Base-by-base conservation (phyloP, 53 echinoderm and acorn worm species). In the Temnopleurus reevesii region DNA sequence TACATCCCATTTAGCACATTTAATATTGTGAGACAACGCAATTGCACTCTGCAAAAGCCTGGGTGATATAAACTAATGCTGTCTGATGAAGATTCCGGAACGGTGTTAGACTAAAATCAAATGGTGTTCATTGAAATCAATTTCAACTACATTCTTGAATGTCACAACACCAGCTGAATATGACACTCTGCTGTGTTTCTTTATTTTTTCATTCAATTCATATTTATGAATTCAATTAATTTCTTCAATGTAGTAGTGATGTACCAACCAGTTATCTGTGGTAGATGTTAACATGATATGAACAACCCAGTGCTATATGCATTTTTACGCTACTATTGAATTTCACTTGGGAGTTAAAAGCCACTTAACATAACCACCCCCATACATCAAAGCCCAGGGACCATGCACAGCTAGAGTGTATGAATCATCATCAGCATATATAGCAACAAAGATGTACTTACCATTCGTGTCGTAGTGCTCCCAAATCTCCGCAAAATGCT, bases 391-490 rank as follows among this genome's bases (percentile, higher is more conserved):
- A 63, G 63, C 30, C n/a, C 2, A 4, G 56, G 21, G 24, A 21
- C 38, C 71, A 41, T 23, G n/a, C n/a, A 41, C 43, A 0, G n/a
- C n/a, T n/a, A n/a, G 28, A 10, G 4, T 33, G 34, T 33, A 33
- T 33, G 8, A 31, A 12, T n/a, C 36, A 1, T 21, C n/a, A 71
- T 41, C 36, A 71, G 41, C 21, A 38, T n/a, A 19, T 18, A 41
- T 71, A 33, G 33, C 17, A 21, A 1, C 60, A 23, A 30, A 31
- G 64, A 31, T 46, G 31, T 23, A 92, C 98, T 95, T 94, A 97
- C 98, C 93, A 59, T 97, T 97, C 21, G 91, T 93, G 60, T 97
- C 98, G 65, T 97, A 97, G 53, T 97, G 94, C 49, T 94, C 90
- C 95, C 95, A 97, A 12, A 97, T 95, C 79, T 90, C 61, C 49